Base-by-base conservation (phyloP, 2,888 invertebrate genomes). In the Cepaea hortensis region DNA sequence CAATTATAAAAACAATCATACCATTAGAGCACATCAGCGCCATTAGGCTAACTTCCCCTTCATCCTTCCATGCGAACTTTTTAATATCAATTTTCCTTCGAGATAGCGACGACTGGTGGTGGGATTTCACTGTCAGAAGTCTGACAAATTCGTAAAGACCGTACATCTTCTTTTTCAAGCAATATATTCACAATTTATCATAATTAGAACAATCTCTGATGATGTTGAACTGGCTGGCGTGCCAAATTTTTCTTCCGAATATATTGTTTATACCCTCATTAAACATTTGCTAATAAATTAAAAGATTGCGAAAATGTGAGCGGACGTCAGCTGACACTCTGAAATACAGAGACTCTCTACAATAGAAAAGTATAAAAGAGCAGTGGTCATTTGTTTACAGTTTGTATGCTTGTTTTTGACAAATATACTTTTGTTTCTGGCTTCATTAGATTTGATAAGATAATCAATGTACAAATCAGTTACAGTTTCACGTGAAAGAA, bases 1-100 rank as follows among this genome's bases (percentile, higher is more conserved):
- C n/a, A 75, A 75, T 5, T 75, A 75, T 15, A 46, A 75, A 75
- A 46, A 75, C 15, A 75, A 7, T 23, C 86, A 86, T 88, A 93
- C 93, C 92, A 89, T 93, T 93, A 50, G 92, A 91, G 84, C 91
- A 91, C n/a, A 90, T 88, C 50, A 93, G 88, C 6, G 93, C 93
- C 15, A 93, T 82, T 50, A 92, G 85, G 87, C 91, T 92, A 18
- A 89, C 85, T 87, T 93, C 93, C 62, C 92, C 93, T 81, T 91
- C 91, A 87, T 93, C 92, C 81, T 90, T 90, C 92, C 92, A 93
- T 61, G 92, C 91, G 88, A 88, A 91, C 18, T 79, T 86, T 5
- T 86, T 87, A 11, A 93, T 90, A 55, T 83, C 84, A 73, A 87
- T 88, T 23, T 87, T 88, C 50, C 88, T 89, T 15, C 90, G 90